Evolutionary conservation across 2,797 vertebrate species (phyloP).

Genomic region (Poecilia picta): DNA sequence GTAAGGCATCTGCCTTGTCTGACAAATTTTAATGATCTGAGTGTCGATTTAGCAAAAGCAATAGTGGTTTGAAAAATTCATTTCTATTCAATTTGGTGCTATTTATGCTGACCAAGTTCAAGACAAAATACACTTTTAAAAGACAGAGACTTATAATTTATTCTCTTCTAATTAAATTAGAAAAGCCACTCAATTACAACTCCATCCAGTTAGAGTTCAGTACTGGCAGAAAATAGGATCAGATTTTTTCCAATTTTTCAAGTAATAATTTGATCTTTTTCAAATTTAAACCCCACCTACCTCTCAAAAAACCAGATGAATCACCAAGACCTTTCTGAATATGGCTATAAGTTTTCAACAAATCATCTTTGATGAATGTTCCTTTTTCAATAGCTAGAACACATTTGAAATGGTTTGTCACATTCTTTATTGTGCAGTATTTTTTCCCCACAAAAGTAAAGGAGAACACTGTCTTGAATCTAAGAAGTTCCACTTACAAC

Average conservation of each 20-base stretch:
- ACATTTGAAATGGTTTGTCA: neutral
- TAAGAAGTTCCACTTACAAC: neutral
- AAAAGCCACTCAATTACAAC: neutral
- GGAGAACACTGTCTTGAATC: neutral
- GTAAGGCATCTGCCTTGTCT: neutral
- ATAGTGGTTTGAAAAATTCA: neutral
- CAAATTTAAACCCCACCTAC: neutral
- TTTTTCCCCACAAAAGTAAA: neutral
- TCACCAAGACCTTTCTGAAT: neutral
- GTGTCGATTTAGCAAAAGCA: neutral
- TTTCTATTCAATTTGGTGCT: neutral
- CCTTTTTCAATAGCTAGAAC: neutral
- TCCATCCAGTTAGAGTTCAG: neutral
- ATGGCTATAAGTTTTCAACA: neutral
- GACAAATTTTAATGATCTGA: neutral
- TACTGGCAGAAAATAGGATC: neutral
- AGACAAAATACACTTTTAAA: neutral
- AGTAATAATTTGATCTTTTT: neutral
- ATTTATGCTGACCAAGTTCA: neutral
- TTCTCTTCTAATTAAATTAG: neutral
- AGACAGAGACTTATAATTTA: neutral
- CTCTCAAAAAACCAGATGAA: neutral
- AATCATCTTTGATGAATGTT: neutral
- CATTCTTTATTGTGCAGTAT: neutral
- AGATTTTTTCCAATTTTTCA: neutral